Conservation (phyloP, 2,797 vertebrate species). For the Rhynchotus rufescens region DNA sequence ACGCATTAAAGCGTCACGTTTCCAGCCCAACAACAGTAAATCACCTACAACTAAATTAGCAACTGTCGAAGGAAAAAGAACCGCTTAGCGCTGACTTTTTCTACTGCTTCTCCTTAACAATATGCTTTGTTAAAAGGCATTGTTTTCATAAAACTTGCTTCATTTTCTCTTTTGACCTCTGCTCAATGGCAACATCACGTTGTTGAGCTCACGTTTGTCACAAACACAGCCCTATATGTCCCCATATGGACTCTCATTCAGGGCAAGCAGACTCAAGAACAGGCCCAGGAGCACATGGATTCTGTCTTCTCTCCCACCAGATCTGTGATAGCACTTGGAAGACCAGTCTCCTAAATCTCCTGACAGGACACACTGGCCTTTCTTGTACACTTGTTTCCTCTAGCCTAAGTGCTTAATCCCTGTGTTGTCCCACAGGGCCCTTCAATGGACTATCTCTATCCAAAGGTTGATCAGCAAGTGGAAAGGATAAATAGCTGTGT, state of each 20-base stretch:
- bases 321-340: background rate
- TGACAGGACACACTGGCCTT: background rate
- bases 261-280: background rate
- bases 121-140: background rate
- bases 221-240: background rate
- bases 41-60: slow-evolving; percentile 41
- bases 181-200: background rate
- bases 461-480: background rate
- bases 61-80: background rate
- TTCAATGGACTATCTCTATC: background rate
- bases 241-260: background rate
- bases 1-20: slow-evolving; percentile 40
- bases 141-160: slow-evolving; percentile 8
- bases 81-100: background rate
- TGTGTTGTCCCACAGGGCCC: background rate
- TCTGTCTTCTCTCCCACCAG: background rate
- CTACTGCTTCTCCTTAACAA: background rate
- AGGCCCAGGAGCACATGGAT: too few relatives aligned
- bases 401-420: background rate
- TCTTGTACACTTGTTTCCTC: background rate
- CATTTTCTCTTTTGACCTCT: slow-evolving; percentile 12
- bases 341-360: background rate
- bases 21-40: slow-evolving; percentile 37
- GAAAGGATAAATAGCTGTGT: background rate
- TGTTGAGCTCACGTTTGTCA: background rate